Percentiles rank a stretch among this genome's conserved stretches.
phyloP scores from a whole-genome alignment of 1,140 invertebrate species.

The Eumaeus atala region DNA sequence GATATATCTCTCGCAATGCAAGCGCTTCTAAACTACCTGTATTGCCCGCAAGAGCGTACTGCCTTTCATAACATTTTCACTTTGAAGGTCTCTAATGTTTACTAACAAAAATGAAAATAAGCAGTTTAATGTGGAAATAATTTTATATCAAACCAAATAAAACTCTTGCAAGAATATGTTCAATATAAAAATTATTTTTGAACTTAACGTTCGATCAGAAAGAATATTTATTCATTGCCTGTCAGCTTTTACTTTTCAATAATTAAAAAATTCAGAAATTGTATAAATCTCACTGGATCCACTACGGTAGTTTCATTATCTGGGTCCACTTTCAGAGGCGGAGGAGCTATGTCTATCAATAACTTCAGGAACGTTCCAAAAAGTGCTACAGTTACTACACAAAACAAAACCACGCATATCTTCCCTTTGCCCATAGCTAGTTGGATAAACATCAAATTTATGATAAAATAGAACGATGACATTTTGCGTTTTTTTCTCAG shows the following conservation, averaged over 20 bases:
- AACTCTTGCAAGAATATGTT: neutral
- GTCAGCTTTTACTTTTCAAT: too few species aligned
- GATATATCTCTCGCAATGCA: too few species aligned
- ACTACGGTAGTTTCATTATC: neutral
- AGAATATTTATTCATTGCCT: too few species aligned
- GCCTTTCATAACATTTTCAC: too few species aligned
- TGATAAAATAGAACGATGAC: neutral
- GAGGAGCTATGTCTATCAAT: conserved; percentile 36
- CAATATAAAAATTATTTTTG: neutral
- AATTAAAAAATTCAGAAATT: too few species aligned
- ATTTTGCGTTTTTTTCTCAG: too few species aligned
- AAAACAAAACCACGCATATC: conserved; percentile 19
- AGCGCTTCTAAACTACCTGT: too few species aligned
- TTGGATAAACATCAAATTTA: conserved; percentile 8
- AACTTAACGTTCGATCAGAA: too few species aligned
- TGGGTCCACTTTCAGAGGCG: conserved; percentile 7
- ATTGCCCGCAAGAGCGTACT: too few species aligned
- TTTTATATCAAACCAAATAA: neutral
- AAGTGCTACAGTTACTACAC: conserved; percentile 23
- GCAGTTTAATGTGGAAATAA: too few species aligned
- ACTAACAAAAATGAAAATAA: too few species aligned
- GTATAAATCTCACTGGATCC: conserved; percentile 9
- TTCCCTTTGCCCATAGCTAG: conserved; percentile 26
- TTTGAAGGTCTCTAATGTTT: too few species aligned
- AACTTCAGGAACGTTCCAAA: conserved; percentile 32